Conservation (phyloP, 2,888 invertebrate genomes). For the Calameuta pallipes region DNA sequence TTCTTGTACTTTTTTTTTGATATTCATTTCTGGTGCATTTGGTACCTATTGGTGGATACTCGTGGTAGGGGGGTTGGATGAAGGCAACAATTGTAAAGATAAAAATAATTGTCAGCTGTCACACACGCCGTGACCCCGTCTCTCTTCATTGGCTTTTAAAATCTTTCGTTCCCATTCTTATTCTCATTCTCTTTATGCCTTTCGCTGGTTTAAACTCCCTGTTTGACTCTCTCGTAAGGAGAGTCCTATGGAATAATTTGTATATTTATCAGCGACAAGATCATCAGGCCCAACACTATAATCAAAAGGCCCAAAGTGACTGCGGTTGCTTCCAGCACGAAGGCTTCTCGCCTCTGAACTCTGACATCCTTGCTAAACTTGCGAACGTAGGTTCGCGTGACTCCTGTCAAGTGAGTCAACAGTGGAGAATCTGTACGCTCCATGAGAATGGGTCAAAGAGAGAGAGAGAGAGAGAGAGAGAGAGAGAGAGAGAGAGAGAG, state of each 20-base stretch:
- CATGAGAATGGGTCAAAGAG: neutral
- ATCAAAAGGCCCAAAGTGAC: slow-evolving; percentile 12
- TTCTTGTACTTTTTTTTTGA: neutral
- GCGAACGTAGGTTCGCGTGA: slow-evolving; percentile 10
- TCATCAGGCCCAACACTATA: slow-evolving; percentile 15
- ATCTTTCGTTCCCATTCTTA: slow-evolving; percentile 4
- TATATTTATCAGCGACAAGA: slow-evolving; percentile 21
- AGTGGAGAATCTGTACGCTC: neutral
- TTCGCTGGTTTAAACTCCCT: neutral
- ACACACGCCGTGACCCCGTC: slow-evolving; percentile 22
- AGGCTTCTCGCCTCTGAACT: slow-evolving; percentile 23
- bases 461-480: neutral
- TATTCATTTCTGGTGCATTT: neutral
- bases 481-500: neutral
- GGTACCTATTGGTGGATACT: neutral
- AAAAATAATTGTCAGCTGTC: slow-evolving; percentile 26
- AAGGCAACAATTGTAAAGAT: neutral
- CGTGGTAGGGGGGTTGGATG: neutral
- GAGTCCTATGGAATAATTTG: slow-evolving; percentile 23
- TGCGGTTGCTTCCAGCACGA: slow-evolving; percentile 10
- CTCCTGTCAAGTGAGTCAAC: neutral
- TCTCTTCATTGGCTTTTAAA: slow-evolving; percentile 3
- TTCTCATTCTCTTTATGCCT: neutral
- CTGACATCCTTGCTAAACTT: slow-evolving; percentile 16
- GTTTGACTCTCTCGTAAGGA: neutral